A percentile compares a stretch with the other conserved stretches of the same genome.
Evolutionary conservation across 92 coral and sea anemone genomes (phyloP).

Genomic region (Diadumene lineata): DNA sequence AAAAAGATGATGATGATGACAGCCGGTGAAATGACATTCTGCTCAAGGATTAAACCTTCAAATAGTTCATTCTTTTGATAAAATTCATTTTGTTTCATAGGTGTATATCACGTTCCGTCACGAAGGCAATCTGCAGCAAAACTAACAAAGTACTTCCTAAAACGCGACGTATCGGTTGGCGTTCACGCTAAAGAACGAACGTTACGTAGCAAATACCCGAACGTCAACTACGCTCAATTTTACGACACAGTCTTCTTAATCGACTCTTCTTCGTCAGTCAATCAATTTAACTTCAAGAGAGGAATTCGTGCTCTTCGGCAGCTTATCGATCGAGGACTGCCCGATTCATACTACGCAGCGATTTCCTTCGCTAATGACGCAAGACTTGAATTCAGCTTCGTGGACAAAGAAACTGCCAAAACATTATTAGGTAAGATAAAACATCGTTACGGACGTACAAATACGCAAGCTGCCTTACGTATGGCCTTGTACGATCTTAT

Average conservation of each 20-base stretch:
- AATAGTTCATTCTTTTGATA: background rate
- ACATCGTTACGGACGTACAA: conserved; percentile 46
- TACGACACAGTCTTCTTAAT: conserved; percentile 56
- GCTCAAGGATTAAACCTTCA: no score
- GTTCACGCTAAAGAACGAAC: background rate
- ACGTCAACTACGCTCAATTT: background rate
- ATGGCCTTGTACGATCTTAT: conserved; percentile 33
- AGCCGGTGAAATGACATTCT: background rate
- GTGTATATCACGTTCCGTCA: conserved; percentile 21
- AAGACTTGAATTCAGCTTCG: conserved; percentile 38
- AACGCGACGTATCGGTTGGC: conserved; percentile 27
- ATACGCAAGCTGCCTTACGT: conserved; percentile 49
- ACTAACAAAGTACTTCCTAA: conserved; percentile 37
- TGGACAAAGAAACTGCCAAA: conserved; percentile 21
- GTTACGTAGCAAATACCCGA: background rate
- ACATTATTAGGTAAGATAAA: conserved; percentile 18
- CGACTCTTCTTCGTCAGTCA: conserved; percentile 61
- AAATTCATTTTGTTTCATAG: conserved; percentile 5
- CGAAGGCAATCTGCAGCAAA: conserved; percentile 33
- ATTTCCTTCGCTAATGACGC: conserved; percentile 54
- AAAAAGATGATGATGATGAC: background rate
- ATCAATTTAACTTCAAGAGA: conserved; percentile 24
- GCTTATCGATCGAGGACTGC: conserved; percentile 31
- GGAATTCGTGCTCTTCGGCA: conserved; percentile 42
- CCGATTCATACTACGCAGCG: conserved; percentile 48